These are phyloP conservation scores for Lutjanus erythropterus DNA, from an alignment of 2,113 vertebrate genomes.

Conservation along the genomic window DNA sequence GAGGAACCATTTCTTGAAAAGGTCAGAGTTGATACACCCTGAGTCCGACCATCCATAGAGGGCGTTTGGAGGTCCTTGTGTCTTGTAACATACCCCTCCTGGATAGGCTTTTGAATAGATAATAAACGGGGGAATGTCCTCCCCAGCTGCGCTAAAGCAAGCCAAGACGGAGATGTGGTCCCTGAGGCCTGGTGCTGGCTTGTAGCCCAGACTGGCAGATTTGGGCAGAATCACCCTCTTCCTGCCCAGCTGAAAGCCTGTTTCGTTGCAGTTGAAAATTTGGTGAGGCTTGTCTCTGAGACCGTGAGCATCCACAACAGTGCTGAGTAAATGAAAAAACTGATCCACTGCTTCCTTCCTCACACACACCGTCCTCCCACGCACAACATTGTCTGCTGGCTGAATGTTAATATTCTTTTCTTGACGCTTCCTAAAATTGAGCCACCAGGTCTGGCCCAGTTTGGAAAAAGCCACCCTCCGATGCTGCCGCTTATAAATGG, in stretches of 20 bases:
- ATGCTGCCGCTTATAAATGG: conserved; percentile 80
- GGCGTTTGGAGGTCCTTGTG: conserved; percentile 71
- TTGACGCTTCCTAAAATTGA: conserved; percentile 79
- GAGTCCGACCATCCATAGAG: conserved; percentile 78
- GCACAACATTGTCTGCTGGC: conserved; percentile 67
- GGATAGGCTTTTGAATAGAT: conserved; percentile 79
- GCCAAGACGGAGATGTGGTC: conserved; percentile 76
- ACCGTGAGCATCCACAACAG: conserved; percentile 57
- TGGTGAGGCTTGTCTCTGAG: conserved; percentile 70
- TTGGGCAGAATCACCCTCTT: conserved; percentile 68
- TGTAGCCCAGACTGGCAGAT: conserved; percentile 66
- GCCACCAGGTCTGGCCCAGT: conserved; percentile 82
- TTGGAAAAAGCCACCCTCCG: conserved; percentile 79
- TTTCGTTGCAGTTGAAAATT: conserved; percentile 77
- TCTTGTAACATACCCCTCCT: conserved; percentile 78
- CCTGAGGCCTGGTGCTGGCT: conserved; percentile 56
- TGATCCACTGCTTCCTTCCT: conserved; percentile 77
- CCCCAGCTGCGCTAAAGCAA: conserved; percentile 74
- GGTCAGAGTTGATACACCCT: conserved; percentile 72
- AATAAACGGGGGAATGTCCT: conserved; percentile 76
- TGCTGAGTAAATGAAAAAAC: conserved; percentile 70
- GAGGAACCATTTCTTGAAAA: conserved; percentile 82
- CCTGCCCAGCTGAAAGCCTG: conserved; percentile 72
- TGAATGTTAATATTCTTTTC: conserved; percentile 80
- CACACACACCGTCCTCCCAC: conserved; percentile 70